phyloP scores from a whole-genome alignment of 2,113 vertebrate species.

The Pituophis catenifer region DNA sequence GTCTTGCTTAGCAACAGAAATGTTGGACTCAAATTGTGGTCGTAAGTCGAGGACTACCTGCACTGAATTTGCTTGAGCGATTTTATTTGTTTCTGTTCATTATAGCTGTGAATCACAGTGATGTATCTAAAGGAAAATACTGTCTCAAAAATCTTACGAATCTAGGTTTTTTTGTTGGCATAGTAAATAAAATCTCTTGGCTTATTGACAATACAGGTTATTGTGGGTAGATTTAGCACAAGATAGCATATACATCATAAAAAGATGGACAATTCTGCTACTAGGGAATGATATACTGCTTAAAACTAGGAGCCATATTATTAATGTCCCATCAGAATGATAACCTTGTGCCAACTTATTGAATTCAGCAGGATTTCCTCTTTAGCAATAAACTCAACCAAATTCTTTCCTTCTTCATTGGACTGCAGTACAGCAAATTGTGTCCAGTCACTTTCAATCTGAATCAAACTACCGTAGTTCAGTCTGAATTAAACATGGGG shows the following conservation, averaged over 20 bases:
- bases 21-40: not conserved
- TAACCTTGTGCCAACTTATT: not conserved
- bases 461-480: not conserved
- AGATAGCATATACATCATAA: not conserved
- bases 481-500: not conserved
- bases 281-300: not conserved
- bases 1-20: not conserved
- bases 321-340: not conserved
- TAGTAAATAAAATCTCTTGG: not conserved
- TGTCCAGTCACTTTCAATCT: not conserved
- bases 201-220: not conserved
- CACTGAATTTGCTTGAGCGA: not conserved
- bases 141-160: not conserved
- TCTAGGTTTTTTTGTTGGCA: not conserved
- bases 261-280: not conserved
- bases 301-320: not conserved
- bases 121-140: not conserved
- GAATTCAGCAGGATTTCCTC: not conserved
- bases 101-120: not conserved
- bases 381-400: not conserved
- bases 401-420: not conserved
- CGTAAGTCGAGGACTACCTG: not conserved
- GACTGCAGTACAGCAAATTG: not conserved
- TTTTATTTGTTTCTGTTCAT: not conserved
- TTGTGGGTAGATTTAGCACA: not conserved